A percentile compares a stretch with the other conserved stretches of the same genome.
Evolutionary conservation across 2,797 vertebrate species (phyloP).

Genomic region (Ciconia nigra): DNA sequence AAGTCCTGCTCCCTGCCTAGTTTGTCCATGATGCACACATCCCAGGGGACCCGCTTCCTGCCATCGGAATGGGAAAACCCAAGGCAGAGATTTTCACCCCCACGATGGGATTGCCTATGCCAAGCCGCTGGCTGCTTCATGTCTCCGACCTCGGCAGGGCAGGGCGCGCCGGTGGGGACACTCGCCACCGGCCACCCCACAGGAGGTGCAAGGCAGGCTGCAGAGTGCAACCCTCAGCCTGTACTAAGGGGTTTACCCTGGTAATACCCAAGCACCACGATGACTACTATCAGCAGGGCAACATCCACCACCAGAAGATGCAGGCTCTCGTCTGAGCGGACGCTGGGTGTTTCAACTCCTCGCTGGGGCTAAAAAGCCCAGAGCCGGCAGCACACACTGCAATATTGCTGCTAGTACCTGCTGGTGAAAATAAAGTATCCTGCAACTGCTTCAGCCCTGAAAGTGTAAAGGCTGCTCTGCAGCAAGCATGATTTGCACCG

Average conservation of each 20-base stretch:
- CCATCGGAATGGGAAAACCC: accelerated
- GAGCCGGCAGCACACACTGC: background rate
- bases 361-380: accelerated
- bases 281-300: background rate
- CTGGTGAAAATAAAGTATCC: background rate
- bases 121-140: accelerated
- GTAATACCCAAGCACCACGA: background rate
- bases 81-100: background rate
- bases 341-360: accelerated
- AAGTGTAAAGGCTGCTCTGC: background rate
- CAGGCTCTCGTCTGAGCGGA: background rate
- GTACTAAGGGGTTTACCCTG: accelerated
- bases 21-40: accelerated
- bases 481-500: background rate
- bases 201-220: background rate
- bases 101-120: accelerated
- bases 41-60: background rate
- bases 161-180: accelerated
- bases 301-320: background rate
- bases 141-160: accelerated
- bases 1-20: background rate
- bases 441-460: background rate
- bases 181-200: accelerated
- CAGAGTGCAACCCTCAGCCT: accelerated
- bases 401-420: accelerated